These are phyloP conservation scores for Perizoma affinitatum DNA, from an alignment of 2,888 invertebrate species.

Conservation along the genomic window DNA sequence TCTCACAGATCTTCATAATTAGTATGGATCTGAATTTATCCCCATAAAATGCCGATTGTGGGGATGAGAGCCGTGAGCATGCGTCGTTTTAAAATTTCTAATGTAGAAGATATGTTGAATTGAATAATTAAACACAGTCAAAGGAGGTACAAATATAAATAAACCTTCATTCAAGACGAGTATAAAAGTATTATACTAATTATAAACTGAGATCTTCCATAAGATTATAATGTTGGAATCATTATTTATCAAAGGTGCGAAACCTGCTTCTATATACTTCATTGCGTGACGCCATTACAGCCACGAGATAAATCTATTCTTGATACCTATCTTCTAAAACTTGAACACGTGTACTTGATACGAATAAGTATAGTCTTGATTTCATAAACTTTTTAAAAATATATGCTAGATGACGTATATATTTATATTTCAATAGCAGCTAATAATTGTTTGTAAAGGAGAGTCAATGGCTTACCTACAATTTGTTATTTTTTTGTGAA, in stretches of 20 bases:
- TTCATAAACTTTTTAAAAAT: neutral
- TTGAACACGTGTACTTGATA: too few relatives aligned
- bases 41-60: too few relatives aligned
- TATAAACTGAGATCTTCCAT: conserved; percentile 8
- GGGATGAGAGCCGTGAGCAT: neutral
- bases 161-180: conserved; percentile 4
- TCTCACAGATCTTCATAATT: too few relatives aligned
- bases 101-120: neutral
- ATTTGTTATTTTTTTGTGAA: conserved; percentile 10
- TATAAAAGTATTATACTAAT: conserved; percentile 5
- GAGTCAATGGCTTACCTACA: conserved; percentile 14
- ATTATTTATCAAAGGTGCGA: conserved; percentile 4
- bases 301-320: neutral
- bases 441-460: conserved; percentile 7
- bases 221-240: conserved; percentile 1
- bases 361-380: too few relatives aligned
- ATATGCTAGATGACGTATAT: neutral
- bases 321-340: too few relatives aligned
- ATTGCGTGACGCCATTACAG: conserved; percentile 2
- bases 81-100: neutral
- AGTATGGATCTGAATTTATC: too few relatives aligned
- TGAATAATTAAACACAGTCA: conserved; percentile 5
- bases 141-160: conserved; percentile 11
- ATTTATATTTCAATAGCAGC: conserved; percentile 8
- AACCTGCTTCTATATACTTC: conserved; percentile 9